These are phyloP conservation scores for Mormyrus hasselquistii DNA, from an alignment of 2,797 vertebrate genomes.

Conservation along the genomic window DNA sequence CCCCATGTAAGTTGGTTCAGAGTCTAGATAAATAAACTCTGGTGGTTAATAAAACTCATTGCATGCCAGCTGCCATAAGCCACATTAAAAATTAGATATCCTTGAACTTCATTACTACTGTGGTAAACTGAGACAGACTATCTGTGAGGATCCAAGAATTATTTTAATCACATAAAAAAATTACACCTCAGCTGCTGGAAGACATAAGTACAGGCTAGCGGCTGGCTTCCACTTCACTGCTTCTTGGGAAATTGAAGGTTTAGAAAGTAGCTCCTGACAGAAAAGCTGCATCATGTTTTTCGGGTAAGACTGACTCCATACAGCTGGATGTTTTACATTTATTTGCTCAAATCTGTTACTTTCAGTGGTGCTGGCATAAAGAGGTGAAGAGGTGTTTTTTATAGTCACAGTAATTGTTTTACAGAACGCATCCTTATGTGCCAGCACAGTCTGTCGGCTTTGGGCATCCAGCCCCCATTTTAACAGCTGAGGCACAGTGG, in stretches of 20 bases:
- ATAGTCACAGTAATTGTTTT: neutral
- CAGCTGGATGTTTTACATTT: neutral
- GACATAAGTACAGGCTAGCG: neutral
- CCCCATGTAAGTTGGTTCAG: neutral
- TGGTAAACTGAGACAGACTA: neutral
- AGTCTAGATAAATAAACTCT: neutral
- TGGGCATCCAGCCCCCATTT: neutral
- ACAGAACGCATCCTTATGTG: neutral
- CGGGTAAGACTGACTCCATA: neutral
- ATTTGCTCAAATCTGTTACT: neutral
- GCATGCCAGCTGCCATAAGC: neutral
- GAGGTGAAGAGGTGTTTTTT: neutral
- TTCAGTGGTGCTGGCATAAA: neutral
- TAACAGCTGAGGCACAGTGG: neutral
- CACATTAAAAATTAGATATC: neutral
- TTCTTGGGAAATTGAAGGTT: neutral
- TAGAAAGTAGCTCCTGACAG: neutral
- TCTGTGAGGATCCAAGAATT: neutral
- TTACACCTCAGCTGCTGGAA: neutral
- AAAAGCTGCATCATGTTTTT: neutral
- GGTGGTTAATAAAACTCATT: neutral
- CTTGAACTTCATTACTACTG: neutral
- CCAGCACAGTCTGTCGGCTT: neutral
- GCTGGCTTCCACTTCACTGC: neutral
- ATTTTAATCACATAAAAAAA: neutral